phyloP scores from a whole-genome alignment of 2,888 invertebrate species.

The Liopterus haemorrhoidalis region DNA sequence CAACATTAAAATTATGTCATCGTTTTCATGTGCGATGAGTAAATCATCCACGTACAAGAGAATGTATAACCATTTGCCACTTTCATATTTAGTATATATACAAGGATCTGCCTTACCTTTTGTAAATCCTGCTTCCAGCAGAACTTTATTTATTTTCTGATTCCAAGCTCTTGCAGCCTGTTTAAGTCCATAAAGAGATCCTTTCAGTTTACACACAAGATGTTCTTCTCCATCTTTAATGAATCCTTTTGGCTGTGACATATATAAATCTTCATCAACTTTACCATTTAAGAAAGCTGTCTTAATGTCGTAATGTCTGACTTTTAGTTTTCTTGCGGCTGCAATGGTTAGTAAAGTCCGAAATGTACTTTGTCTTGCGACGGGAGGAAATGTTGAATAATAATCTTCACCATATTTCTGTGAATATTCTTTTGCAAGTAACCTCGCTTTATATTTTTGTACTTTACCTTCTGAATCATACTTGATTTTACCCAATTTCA shows the following conservation, averaged over 20 bases:
- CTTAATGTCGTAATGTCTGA: constrained; percentile 6
- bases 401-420: too few species aligned
- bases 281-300: constrained; percentile 13
- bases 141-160: constrained; percentile 23
- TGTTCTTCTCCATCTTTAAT: constrained; percentile 3
- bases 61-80: constrained; percentile 3
- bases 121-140: constrained; percentile 24
- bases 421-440: too few species aligned
- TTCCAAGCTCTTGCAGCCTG: constrained; percentile 15
- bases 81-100: constrained; percentile 11
- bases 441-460: too few species aligned
- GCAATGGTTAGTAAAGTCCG: too few species aligned
- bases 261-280: constrained; percentile 9
- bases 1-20: neutral
- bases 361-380: too few species aligned
- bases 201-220: constrained; percentile 9
- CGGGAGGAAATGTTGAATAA: too few species aligned
- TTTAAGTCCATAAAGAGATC: constrained; percentile 14
- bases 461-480: too few species aligned
- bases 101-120: constrained; percentile 26
- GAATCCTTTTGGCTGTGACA: constrained; percentile 11
- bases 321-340: too few species aligned
- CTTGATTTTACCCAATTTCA: too few species aligned
- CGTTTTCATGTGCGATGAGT: constrained; percentile 9
- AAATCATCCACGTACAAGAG: constrained; percentile 21